Evolutionary conservation across 2,888 invertebrate genomes (phyloP).

Genomic region (Sepioteuthis lessoniana): DNA sequence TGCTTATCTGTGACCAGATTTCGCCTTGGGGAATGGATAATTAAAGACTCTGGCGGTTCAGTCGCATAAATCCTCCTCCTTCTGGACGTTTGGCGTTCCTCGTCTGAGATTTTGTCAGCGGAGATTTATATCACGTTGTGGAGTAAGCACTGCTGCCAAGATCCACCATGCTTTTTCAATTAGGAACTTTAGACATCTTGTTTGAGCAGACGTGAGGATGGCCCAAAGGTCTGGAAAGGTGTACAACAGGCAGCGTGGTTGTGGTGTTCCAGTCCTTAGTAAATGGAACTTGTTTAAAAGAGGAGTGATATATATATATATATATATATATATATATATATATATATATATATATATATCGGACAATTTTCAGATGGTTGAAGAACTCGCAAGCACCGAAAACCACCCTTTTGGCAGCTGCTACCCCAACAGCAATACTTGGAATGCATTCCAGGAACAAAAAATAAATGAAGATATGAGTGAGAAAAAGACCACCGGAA

Average conservation of each 20-base stretch:
- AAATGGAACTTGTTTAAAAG: not conserved
- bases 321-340: constrained; percentile 2
- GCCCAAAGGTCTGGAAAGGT: not conserved
- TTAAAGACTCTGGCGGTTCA: not conserved
- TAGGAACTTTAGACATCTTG: not conserved
- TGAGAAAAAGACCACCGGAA: too few species aligned
- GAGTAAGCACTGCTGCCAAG: not conserved
- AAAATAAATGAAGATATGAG: too few species aligned
- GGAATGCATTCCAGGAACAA: too few species aligned
- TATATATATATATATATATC: not conserved
- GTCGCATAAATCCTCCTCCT: not conserved
- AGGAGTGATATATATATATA: too few species aligned
- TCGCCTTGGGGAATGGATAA: not conserved
- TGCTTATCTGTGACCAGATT: constrained; percentile 4
- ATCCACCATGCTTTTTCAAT: not conserved
- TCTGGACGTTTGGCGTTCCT: not conserved
- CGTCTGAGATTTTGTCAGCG: not conserved
- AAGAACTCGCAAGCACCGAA: too few species aligned
- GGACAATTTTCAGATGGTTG: too few species aligned
- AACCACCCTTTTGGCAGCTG: too few species aligned
- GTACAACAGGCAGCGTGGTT: not conserved
- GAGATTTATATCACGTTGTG: constrained; percentile 11
- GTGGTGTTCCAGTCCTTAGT: not conserved
- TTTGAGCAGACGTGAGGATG: not conserved
- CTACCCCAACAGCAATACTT: too few species aligned